phyloP scores from a whole-genome alignment of 1,140 invertebrate genomes.

The Drosophila ananassae region DNA sequence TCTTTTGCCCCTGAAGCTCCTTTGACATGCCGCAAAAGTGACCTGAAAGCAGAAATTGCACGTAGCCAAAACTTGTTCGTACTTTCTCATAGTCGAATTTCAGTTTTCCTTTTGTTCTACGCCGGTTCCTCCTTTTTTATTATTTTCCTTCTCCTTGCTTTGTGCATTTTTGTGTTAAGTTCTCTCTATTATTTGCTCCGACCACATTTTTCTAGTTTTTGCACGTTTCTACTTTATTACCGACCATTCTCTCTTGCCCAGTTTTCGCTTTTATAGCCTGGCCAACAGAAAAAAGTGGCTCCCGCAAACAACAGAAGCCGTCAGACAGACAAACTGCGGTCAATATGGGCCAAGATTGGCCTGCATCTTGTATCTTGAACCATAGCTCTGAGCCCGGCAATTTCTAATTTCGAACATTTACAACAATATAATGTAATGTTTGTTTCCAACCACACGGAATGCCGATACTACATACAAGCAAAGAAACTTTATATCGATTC shows the following conservation, averaged over 20 bases:
- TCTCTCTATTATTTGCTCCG: slow-evolving; percentile 78
- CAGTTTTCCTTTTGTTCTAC: slow-evolving; percentile 39
- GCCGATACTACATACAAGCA: slow-evolving; percentile 63
- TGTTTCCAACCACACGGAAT: slow-evolving; percentile 64
- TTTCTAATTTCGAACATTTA: slow-evolving; percentile 77
- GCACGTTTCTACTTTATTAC: slow-evolving; percentile 82
- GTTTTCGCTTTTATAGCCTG: slow-evolving; percentile 66
- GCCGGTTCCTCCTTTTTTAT: slow-evolving; percentile 11
- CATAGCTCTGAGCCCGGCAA: slow-evolving; percentile 41
- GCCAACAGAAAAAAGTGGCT: slow-evolving; percentile 45
- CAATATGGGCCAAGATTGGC: slow-evolving; percentile 34
- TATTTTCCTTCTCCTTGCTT: slow-evolving; percentile 26
- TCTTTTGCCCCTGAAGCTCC: not conserved
- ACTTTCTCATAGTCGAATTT: slow-evolving; percentile 55
- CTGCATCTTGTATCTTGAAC: slow-evolving; percentile 6
- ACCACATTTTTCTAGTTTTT: slow-evolving; percentile 80
- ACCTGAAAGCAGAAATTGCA: slow-evolving; percentile 77
- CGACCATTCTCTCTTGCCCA: slow-evolving; percentile 39
- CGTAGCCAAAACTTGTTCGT: slow-evolving; percentile 71
- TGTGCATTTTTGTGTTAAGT: slow-evolving; percentile 65
- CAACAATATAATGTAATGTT: slow-evolving; percentile 76
- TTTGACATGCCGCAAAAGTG: slow-evolving; percentile 54
- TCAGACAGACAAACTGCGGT: slow-evolving; percentile 63
- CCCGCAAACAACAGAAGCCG: slow-evolving; percentile 41
- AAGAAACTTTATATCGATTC: slow-evolving; percentile 57